phyloP scores from a whole-genome alignment of 2,797 vertebrate genomes.

The Vespertilio murinus region DNA sequence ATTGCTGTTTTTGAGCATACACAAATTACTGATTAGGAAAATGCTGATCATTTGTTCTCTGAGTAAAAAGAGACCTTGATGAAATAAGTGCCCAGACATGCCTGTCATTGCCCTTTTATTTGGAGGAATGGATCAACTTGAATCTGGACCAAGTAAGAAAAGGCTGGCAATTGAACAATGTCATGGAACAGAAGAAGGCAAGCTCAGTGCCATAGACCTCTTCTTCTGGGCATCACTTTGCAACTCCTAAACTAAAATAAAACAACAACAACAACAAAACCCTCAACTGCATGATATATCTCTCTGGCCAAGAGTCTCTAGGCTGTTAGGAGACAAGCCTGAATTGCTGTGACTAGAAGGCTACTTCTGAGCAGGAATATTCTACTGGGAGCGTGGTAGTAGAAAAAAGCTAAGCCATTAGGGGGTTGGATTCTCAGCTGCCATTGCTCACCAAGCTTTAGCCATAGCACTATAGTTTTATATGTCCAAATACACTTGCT shows the following conservation, averaged over 20 bases:
- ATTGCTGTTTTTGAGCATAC: background rate
- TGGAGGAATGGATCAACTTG: background rate
- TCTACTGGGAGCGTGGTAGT: background rate
- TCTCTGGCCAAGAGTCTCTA: conserved; percentile 4
- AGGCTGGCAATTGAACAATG: background rate
- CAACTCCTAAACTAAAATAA: background rate
- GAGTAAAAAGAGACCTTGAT: background rate
- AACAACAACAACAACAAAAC: background rate
- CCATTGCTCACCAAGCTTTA: background rate
- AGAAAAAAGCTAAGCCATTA: background rate
- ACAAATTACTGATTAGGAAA: background rate
- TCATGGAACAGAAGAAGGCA: background rate
- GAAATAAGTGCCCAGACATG: background rate
- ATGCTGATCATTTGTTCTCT: conserved; percentile 12
- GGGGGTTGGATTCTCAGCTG: background rate
- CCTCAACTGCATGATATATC: background rate
- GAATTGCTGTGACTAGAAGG: background rate
- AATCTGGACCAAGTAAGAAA: background rate
- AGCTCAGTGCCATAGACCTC: background rate
- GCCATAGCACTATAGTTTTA: background rate
- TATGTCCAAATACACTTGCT: background rate
- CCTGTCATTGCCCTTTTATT: background rate
- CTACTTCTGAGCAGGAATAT: background rate
- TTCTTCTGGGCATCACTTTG: background rate
- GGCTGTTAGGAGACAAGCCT: background rate